Evolutionary conservation across 2,113 vertebrate species (phyloP).

Genomic region (Cyanoramphus novaezelandiae): DNA sequence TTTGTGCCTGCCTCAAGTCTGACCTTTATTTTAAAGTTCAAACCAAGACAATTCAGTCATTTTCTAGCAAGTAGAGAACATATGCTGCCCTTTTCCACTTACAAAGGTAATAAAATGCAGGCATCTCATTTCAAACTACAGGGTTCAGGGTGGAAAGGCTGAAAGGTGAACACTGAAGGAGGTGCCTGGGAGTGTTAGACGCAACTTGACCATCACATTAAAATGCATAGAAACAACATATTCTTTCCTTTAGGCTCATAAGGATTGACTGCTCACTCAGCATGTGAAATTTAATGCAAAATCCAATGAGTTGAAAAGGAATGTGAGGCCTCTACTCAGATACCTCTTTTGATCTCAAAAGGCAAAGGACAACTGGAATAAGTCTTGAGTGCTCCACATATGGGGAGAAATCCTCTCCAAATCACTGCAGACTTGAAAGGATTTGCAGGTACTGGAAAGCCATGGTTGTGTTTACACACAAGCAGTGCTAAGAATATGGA

Average conservation of each 20-base stretch:
- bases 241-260: constrained; percentile 3
- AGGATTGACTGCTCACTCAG: constrained; percentile 26
- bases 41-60: background rate
- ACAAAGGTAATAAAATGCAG: constrained; percentile 20
- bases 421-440: background rate
- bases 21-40: constrained; percentile 56
- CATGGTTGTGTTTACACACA: background rate
- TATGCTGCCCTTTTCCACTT: constrained; percentile 13
- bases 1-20: constrained; percentile 5
- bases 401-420: background rate
- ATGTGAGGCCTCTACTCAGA: background rate
- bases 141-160: background rate
- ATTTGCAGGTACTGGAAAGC: background rate
- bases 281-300: constrained; percentile 41
- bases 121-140: background rate
- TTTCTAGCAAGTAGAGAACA: background rate
- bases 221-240: background rate
- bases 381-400: background rate
- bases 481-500: background rate
- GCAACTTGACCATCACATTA: background rate
- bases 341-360: constrained; percentile 9
- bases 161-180: background rate
- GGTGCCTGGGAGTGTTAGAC: background rate
- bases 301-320: constrained; percentile 48
- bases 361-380: background rate